Conservation (phyloP, 2,113 vertebrate species). For the Hyperopisus bebe region DNA sequence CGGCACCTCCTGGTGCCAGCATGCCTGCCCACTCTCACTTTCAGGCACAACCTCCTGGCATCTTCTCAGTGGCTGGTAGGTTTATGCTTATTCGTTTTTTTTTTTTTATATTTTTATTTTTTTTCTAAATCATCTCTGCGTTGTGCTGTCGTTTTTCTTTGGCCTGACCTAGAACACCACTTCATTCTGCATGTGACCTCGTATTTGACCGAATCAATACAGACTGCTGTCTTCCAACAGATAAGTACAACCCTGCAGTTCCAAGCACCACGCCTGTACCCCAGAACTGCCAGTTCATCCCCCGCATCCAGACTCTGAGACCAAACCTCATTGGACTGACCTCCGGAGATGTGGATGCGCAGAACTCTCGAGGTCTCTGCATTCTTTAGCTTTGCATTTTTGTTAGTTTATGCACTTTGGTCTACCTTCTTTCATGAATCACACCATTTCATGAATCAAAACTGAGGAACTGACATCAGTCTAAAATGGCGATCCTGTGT, state of each 20-base stretch:
- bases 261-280: constrained; percentile 86
- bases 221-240: constrained; percentile 49
- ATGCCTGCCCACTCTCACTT: constrained; percentile 74
- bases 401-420: background rate
- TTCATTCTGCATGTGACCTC: background rate
- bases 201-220: background rate
- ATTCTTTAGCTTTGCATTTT: background rate
- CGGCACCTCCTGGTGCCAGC: constrained; percentile 60
- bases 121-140: background rate
- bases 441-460: background rate
- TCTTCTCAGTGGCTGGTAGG: constrained; percentile 84
- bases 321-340: constrained; percentile 94
- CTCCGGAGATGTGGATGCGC: constrained; percentile 78
- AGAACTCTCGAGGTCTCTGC: constrained; percentile 76
- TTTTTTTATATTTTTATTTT: background rate
- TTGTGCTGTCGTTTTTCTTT: background rate
- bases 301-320: constrained; percentile 84
- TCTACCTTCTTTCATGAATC: background rate
- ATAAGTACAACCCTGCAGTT: constrained; percentile 96
- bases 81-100: background rate
- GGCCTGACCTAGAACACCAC: background rate
- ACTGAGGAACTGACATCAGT: too few species aligned
- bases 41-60: constrained; percentile 76
- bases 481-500: background rate
- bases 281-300: constrained; percentile 88